phyloP scores from a whole-genome alignment of 2,797 vertebrate species.

The Tokudaia muenninki region DNA sequence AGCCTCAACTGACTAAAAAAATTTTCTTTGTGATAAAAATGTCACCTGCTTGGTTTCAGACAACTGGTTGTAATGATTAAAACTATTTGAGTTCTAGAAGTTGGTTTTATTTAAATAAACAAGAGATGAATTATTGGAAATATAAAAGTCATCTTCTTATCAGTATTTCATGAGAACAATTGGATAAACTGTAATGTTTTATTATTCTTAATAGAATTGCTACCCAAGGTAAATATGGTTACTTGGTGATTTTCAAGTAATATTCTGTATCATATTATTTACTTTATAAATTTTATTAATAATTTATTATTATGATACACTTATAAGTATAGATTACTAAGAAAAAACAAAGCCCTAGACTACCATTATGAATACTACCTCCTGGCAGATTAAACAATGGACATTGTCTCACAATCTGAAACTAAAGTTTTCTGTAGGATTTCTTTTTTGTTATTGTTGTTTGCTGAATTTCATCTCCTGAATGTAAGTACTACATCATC shows the following conservation, averaged over 20 bases:
- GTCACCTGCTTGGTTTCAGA: not conserved
- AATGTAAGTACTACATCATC: not conserved
- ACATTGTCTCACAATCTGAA: not conserved
- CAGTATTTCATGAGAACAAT: not conserved
- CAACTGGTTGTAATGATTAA: not conserved
- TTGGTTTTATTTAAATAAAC: not conserved
- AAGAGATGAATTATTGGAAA: not conserved
- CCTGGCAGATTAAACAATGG: not conserved
- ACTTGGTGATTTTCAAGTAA: not conserved
- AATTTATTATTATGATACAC: not conserved
- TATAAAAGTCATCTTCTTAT: not conserved
- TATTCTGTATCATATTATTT: not conserved
- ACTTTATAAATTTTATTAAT: constrained; percentile 47
- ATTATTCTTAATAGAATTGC: constrained; percentile 8
- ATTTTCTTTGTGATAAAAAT: not conserved
- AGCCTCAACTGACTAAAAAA: not conserved
- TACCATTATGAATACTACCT: not conserved
- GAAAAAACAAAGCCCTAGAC: not conserved
- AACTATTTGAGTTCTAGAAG: not conserved
- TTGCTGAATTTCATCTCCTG: not conserved
- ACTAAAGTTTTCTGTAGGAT: not conserved
- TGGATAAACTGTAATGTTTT: not conserved
- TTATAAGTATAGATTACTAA: not conserved
- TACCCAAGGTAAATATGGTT: not conserved
- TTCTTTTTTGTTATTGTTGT: not conserved